A percentile compares a stretch with the other conserved stretches of the same genome.
Conservation (phyloP, 2,888 invertebrate genomes). For the Tuberolachnus salignus region DNA sequence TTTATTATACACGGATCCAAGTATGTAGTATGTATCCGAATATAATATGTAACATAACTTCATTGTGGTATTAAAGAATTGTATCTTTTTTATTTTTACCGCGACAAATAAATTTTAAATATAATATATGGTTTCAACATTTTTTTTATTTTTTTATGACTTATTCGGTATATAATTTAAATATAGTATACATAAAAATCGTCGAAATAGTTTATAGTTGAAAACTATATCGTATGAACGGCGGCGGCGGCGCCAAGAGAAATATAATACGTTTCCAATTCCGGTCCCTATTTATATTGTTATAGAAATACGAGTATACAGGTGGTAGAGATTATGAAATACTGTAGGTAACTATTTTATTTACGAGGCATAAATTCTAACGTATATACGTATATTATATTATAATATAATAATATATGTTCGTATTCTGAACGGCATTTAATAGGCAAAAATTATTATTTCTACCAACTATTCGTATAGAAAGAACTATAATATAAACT, state of each 20-base stretch:
- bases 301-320: not conserved
- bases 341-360: not conserved
- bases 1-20: no score
- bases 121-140: not conserved
- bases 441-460: no score
- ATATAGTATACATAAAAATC: not conserved
- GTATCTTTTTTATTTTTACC: no score
- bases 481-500: no score
- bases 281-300: not conserved
- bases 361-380: not conserved
- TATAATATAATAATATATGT: not conserved
- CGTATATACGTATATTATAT: not conserved
- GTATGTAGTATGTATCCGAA: no score
- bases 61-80: no score
- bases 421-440: no score
- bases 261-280: not conserved
- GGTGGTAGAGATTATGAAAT: not conserved
- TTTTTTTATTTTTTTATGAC: not conserved
- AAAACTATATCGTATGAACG: not conserved
- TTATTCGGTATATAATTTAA: not conserved
- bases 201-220: no score
- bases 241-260: not conserved
- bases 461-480: no score
- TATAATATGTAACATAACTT: no score
- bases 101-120: constrained; percentile 15